Percentiles rank a stretch among this genome's conserved stretches.
These are phyloP conservation scores for Elmis aenea DNA, from an alignment of 2,888 invertebrate genomes.

Conservation along the genomic window DNA sequence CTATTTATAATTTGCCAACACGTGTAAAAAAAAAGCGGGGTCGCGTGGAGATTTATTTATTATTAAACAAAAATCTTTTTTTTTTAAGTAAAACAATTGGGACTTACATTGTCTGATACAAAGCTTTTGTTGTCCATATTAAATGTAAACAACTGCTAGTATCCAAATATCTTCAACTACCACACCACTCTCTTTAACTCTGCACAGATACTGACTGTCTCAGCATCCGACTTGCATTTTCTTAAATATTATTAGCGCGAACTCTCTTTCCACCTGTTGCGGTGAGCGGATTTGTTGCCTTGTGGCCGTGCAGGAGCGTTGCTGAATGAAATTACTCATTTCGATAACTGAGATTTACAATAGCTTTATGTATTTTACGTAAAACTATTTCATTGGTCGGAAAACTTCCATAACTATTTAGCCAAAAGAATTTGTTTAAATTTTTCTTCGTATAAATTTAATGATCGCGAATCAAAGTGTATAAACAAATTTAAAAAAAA, in stretches of 20 bases:
- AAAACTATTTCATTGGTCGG: too few species aligned
- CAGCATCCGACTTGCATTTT: conserved; percentile 37
- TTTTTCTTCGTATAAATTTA: too few species aligned
- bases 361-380: too few species aligned
- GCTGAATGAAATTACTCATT: neutral
- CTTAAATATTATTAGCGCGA: conserved; percentile 37
- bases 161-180: conserved; percentile 39
- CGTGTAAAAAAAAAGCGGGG: too few species aligned
- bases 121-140: conserved; percentile 41
- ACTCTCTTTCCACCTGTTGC: conserved; percentile 20
- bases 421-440: too few species aligned
- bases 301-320: too few species aligned
- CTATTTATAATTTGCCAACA: too few species aligned
- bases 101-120: conserved; percentile 44
- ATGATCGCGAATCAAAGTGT: too few species aligned
- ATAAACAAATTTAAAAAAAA: too few species aligned
- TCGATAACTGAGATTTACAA: neutral
- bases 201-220: conserved; percentile 38
- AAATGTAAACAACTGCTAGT: conserved; percentile 28
- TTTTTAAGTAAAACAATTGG: neutral
- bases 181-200: conserved; percentile 45
- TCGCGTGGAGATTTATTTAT: too few species aligned
- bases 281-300: conserved; percentile 6
- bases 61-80: too few species aligned
- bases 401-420: too few species aligned